Percentiles rank a stretch among this genome's conserved stretches.
Evolutionary conservation across 2,888 invertebrate species (phyloP).

Genomic region (Pterostichus niger): DNA sequence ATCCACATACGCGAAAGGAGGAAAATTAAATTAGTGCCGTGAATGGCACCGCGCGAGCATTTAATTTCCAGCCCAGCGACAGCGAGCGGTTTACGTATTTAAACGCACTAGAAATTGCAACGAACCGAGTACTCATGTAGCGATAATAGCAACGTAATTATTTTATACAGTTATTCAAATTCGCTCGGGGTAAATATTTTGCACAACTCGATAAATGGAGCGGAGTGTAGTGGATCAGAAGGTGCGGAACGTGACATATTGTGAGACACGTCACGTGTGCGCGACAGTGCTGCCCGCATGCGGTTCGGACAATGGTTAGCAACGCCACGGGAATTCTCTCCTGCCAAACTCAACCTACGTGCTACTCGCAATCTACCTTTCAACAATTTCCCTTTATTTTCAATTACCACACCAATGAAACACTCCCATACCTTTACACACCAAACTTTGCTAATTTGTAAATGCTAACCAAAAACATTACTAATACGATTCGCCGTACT

Average conservation of each 20-base stretch:
- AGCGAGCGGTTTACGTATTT: slow-evolving; percentile 54
- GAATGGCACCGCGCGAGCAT: slow-evolving; percentile 46
- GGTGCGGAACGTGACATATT: slow-evolving; percentile 50
- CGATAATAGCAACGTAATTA: slow-evolving; percentile 60
- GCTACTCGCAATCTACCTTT: slow-evolving; percentile 5
- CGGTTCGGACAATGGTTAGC: slow-evolving; percentile 63
- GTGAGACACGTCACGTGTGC: slow-evolving; percentile 54
- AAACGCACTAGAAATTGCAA: slow-evolving; percentile 59
- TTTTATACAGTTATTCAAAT: slow-evolving; percentile 54
- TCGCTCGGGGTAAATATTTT: slow-evolving; percentile 35
- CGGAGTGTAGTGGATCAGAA: slow-evolving; percentile 27
- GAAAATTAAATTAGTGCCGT: slow-evolving; percentile 58
- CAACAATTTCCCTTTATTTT: slow-evolving; percentile 5
- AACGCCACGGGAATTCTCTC: slow-evolving; percentile 30
- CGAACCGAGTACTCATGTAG: slow-evolving; percentile 41
- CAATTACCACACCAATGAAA: neutral
- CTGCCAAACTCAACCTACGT: slow-evolving; percentile 15
- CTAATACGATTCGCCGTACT: too few species aligned
- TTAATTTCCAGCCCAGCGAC: slow-evolving; percentile 53
- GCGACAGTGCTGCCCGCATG: slow-evolving; percentile 53
- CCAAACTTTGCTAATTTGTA: neutral
- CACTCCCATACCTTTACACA: neutral
- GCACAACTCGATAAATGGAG: neutral
- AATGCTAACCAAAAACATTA: too few species aligned
- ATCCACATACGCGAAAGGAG: slow-evolving; percentile 49